Base-by-base conservation (phyloP, 2,797 vertebrate species). In the Protonibea diacanthus region DNA sequence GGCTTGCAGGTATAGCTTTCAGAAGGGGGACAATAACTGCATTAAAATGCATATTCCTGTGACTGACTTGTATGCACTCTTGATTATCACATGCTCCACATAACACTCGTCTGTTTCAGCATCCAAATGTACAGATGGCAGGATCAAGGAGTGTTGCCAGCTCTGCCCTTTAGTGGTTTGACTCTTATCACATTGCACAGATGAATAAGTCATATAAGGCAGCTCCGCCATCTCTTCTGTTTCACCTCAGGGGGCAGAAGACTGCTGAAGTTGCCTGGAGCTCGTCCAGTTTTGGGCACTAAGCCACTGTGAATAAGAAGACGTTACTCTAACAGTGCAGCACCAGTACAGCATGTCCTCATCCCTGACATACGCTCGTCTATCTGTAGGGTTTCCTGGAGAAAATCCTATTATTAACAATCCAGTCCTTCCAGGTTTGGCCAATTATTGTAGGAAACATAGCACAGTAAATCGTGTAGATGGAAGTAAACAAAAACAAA, bases 191-290 rank as follows among this genome's bases (percentile, higher is more conserved):
- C 61, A 64, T 74, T 70, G 88, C 83, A 81, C 67, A 78, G 80
- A 92, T 91, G 86, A 90, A 91, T 86, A 89, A 86, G 80, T 90
- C 65, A 86, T 86, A 77, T 52, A 64, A 71, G 69, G 77, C 73
- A 57, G 76, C 44, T 76, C 78, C 76, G 82, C 86, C 63, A 66
- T 82, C 72, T 88, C 79, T 49, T 85, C 73, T 78, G 71, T 81
- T 83, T 86, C 85, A 76, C 81, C 68, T 78, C 77, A 55, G 75
- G 85, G 84, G 63, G 61, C 33, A 64, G 56, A 60, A 72, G 81
- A 86, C 53, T 86, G 86, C 89, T 91, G 87, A 88, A 87, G 88
- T 85, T 74, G 76, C 88, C 78, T 91, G 87, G 88, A 84, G 71
- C 65, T 78, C 0, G 6, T 91, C 88, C 90, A 91, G 80, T 67